Evolutionary conservation across 1,140 invertebrate species (phyloP), one percentile per base, ranked within the genome.

Genomic region (Drosophila setifemur): DNA sequence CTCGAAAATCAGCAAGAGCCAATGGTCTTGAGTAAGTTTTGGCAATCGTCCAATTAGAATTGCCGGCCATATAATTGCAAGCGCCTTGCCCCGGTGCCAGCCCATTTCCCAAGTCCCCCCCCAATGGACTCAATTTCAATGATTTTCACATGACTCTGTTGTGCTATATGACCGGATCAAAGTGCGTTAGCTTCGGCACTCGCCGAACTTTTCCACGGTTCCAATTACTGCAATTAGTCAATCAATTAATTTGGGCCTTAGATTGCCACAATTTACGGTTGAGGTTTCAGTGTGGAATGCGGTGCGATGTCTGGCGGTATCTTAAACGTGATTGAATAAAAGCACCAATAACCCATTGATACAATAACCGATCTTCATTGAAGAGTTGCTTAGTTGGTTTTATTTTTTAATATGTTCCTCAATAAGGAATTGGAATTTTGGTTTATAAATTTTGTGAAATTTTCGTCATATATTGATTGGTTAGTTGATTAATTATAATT

Each of bases 21-120:
- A 58, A 54, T 68, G 48, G 48, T 68, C 31, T 45, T 68, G 48
- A 45, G 19, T 55, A 23, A 14, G 23, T 57, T 70, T 71, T 60
- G 67, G 67, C 67, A 70, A 70, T 69, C 64, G 52, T 21, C 52
- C 67, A 69, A 58, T 69, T 69, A 49, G 52, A 70, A 70, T 71
- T 71, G 66, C 39, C 39, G 11, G 8, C 33, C 45, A 49, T 71
- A 71, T 60, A 70, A 11, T 25, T 43, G 66, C 67, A 49, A 48
- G 52, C 44, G 66, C 66, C 42, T n/a, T 12, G 23, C 16, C 42
- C 42, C 52, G 11, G 11, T 23, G 11, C 28, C 48, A 23, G 47
- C 35, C 47, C 28, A 40, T 25, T 44, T n/a, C 14, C 60, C 42
- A 14, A 23, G 8, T 14, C 26, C 40, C 58, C 57, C 49, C 14